A percentile compares a stretch with the other conserved stretches of the same genome.
Evolutionary conservation across 2,113 vertebrate species (phyloP).

Genomic region (Falcunculus frontatus): DNA sequence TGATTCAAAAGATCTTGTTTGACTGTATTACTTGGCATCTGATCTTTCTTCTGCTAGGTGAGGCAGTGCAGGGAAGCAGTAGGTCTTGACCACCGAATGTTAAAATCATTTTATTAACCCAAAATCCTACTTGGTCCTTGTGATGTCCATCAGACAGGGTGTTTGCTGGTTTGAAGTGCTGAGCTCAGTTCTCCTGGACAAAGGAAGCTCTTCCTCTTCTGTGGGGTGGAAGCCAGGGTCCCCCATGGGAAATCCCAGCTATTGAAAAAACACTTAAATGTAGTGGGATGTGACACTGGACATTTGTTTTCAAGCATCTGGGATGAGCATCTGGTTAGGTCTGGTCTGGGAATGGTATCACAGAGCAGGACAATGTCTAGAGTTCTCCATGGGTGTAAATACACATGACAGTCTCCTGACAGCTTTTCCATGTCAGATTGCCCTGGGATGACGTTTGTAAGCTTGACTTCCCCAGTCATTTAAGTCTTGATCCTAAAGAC

Average conservation of each 20-base stretch:
- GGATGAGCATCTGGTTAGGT: not conserved
- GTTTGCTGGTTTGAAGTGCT: not conserved
- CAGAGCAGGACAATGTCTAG: not conserved
- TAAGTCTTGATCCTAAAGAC: not conserved
- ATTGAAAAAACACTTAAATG: not conserved
- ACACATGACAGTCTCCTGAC: not conserved
- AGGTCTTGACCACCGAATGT: not conserved
- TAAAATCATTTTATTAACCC: not conserved
- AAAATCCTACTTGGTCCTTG: not conserved
- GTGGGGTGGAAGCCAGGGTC: not conserved
- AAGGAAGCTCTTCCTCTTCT: not conserved
- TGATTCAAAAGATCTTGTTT: not conserved
- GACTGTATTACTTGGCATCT: not conserved
- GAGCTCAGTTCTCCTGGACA: not conserved
- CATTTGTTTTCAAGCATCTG: not conserved
- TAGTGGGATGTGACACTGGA: not conserved
- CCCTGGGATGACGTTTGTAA: not conserved
- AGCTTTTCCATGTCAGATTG: not conserved
- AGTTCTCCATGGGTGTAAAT: not conserved
- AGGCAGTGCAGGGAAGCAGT: not conserved
- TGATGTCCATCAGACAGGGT: fast-evolving
- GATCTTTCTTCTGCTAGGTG: not conserved
- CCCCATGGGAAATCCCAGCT: not conserved
- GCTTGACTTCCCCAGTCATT: not conserved
- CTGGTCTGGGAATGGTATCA: not conserved